Base-by-base conservation (phyloP, 1,140 invertebrate genomes). In the Cydia amplana region DNA sequence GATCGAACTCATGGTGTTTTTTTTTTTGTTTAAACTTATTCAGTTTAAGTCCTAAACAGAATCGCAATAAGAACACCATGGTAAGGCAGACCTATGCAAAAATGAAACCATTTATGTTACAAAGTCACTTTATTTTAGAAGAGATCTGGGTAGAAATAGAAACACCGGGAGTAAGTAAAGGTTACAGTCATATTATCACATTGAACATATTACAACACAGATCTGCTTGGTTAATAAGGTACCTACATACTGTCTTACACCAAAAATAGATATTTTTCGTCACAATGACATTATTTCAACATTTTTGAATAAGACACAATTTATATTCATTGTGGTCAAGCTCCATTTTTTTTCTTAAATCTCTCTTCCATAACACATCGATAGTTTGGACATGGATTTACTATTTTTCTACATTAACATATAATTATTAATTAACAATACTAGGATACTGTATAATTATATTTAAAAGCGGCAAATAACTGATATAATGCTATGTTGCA, bases 161-260 rank as follows among this genome's bases (percentile, higher is more conserved):
- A 88, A 89, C 89, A 91, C 86, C 82, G 83, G 87, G 89, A 90
- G 83, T 87, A 80, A 82, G 83, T 77, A 60, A 32, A 72, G 81
- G 74, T 85, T 89, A 90, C 81, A 90, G 89, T 88, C 89, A 90
- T 89, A 88, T 90, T 91, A 91, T 92, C 90, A 91, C 88, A 91
- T 91, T 86, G 78, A 92, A 92, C 89, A 91, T 91, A 77, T 65
- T 75, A 74, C 70, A 70, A 55, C 75, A 80, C 49, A 75, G 73
- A 55, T 60, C 20, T 46, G 55, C 43, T 79, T 75, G 64, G 64
- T 49, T 64, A 67, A 32, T 75, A 51, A 72, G 46, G 23, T 75
- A 72, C 51, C 49, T 75, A 65, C 40, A n/a, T 60, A 67, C 64
- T 63, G 40, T 60, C 25, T 75, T 46, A 60, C 40, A 75, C 40